These are phyloP conservation scores for Alosa sapidissima DNA, from an alignment of 2,797 vertebrate genomes.

Conservation along the genomic window DNA sequence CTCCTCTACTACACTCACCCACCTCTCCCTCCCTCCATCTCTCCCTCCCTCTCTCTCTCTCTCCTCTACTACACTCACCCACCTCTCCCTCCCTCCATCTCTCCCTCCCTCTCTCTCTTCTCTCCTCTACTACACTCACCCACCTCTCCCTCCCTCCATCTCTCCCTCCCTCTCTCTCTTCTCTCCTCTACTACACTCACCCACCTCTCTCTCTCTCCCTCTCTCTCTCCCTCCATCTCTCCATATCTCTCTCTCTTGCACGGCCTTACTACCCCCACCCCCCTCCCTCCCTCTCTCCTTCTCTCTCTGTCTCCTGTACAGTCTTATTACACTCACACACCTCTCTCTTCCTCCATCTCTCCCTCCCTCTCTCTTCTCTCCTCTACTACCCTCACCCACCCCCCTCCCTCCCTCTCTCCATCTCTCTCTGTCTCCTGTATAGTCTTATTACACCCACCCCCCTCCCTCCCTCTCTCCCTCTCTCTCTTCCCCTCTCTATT, in stretches of 20 bases:
- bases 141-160: background rate
- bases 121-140: background rate
- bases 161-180: background rate
- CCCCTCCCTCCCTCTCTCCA: background rate
- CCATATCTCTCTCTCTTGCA: background rate
- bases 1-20: too few species aligned
- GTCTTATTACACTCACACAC: too few species aligned
- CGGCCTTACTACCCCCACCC: too few species aligned
- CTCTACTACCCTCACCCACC: too few species aligned
- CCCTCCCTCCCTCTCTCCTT: background rate
- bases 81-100: background rate
- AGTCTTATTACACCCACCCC: too few species aligned
- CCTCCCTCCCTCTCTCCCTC: background rate
- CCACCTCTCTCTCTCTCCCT: background rate
- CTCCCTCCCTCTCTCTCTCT: constrained; percentile 35
- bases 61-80: background rate
- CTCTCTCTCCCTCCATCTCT: background rate
- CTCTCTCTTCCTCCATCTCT: background rate
- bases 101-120: background rate
- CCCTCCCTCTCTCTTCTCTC: background rate
- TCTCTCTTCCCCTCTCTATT: background rate
- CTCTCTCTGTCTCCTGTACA: background rate
- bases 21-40: background rate
- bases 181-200: too few species aligned
- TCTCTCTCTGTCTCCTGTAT: too few species aligned